These are phyloP conservation scores for Semotilus atromaculatus DNA, from an alignment of 2,797 vertebrate species.

Conservation along the genomic window DNA sequence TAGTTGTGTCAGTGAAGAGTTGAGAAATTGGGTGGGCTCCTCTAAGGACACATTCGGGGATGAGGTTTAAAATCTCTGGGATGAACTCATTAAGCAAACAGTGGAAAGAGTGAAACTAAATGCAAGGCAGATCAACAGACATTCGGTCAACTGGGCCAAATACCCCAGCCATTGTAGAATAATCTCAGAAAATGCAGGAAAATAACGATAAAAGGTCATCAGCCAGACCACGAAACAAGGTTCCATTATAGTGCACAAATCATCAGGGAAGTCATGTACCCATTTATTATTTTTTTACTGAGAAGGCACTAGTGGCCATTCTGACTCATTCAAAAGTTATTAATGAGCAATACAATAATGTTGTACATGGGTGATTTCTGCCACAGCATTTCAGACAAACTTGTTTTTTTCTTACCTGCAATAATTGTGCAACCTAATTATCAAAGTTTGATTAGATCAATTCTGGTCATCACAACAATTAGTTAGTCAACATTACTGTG, in stretches of 20 bases:
- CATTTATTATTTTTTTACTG: background rate
- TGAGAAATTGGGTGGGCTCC: conserved; percentile 65
- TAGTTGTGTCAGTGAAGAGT: background rate
- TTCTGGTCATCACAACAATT: background rate
- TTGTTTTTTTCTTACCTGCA: background rate
- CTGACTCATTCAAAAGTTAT: background rate
- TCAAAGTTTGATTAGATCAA: background rate
- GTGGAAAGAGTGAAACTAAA: conserved; percentile 38
- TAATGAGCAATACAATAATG: background rate
- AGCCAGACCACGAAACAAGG: background rate
- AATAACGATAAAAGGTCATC: background rate
- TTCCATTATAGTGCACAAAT: background rate
- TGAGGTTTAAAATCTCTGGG: conserved; percentile 50
- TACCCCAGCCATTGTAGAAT: conserved; percentile 2
- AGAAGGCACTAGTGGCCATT: background rate
- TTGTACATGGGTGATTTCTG: background rate
- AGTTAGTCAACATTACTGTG: background rate
- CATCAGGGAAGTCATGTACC: background rate
- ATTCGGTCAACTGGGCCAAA: background rate
- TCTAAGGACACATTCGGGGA: conserved; percentile 13
- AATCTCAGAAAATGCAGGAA: conserved; percentile 12
- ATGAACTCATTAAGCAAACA: conserved; percentile 53
- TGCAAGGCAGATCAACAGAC: conserved; percentile 34
- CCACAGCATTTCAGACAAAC: background rate
- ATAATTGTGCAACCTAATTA: background rate